Conservation (phyloP, 2,888 invertebrate species). For the Volucella bombylans region DNA sequence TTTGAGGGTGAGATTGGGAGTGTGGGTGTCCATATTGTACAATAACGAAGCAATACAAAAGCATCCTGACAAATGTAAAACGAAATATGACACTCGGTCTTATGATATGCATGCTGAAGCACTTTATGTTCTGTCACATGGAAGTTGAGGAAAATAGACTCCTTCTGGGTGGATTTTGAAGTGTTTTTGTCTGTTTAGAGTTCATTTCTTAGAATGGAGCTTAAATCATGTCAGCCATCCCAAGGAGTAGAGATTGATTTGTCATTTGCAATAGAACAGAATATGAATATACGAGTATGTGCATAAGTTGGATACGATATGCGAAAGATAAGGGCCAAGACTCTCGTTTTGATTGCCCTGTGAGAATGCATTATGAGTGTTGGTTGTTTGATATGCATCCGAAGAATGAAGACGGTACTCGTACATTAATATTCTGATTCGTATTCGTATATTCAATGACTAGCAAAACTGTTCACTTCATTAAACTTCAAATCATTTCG, state of each 20-base stretch:
- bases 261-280: conserved; percentile 11
- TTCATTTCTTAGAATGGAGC: conserved; percentile 15
- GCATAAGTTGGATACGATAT: neutral
- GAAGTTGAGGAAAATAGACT: conserved; percentile 14
- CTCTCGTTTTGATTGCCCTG: too few species aligned
- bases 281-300: too few species aligned
- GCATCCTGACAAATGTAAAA: conserved; percentile 14
- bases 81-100: conserved; percentile 16
- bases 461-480: conserved; percentile 12
- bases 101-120: conserved; percentile 25
- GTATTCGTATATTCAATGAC: neutral
- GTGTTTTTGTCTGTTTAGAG: conserved; percentile 25
- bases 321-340: too few species aligned
- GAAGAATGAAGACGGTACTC: too few species aligned
- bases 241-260: conserved; percentile 35
- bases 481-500: conserved; percentile 1
- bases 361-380: conserved; percentile 2
- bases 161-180: conserved; percentile 7
- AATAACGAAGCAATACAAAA: neutral
- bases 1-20: neutral
- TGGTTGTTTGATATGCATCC: conserved; percentile 17
- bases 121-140: conserved; percentile 1
- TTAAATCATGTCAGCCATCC: conserved; percentile 36
- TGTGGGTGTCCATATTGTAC: neutral
- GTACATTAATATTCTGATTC: too few species aligned